phyloP scores from a whole-genome alignment of 1,140 invertebrate genomes.

The Zaprionus inermis region DNA sequence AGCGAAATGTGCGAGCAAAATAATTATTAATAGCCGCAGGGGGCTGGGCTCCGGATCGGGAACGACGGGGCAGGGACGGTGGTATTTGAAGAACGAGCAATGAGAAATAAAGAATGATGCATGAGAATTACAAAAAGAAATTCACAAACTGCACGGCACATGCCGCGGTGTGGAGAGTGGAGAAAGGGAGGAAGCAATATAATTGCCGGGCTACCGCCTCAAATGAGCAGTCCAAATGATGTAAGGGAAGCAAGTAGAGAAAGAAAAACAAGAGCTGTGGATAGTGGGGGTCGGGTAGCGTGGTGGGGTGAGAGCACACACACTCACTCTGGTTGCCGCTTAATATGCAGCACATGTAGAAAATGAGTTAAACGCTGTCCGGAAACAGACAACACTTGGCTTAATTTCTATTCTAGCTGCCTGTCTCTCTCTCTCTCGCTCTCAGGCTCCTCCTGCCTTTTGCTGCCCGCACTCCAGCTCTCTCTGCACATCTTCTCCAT shows the following conservation, averaged over 20 bases:
- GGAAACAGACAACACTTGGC: conserved; percentile 74
- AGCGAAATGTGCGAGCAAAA: conserved; percentile 75
- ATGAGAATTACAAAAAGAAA: conserved; percentile 82
- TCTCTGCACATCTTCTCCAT: not conserved
- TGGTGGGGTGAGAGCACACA: not conserved
- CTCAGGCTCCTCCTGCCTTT: not conserved
- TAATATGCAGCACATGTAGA: conserved; percentile 83
- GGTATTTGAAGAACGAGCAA: not conserved
- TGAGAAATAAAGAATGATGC: conserved; percentile 46
- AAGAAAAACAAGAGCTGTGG: conserved; percentile 17
- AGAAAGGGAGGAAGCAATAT: conserved; percentile 24
- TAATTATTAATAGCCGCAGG: conserved; percentile 68
- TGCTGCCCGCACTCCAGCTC: no score
- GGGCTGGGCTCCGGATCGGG: not conserved
- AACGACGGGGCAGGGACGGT: no score
- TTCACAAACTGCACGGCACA: conserved; percentile 65
- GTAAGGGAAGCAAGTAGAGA: not conserved
- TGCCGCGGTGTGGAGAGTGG: conserved; percentile 8
- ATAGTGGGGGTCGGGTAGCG: not conserved
- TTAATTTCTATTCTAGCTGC: conserved; percentile 66
- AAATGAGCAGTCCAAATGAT: conserved; percentile 55
- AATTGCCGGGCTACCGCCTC: conserved; percentile 53
- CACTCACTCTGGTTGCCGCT: conserved; percentile 48
- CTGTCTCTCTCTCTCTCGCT: conserved; percentile 1
- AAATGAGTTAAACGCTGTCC: conserved; percentile 80